Conservation (phyloP, 1,140 invertebrate species). For the Kradibia gibbosae region DNA sequence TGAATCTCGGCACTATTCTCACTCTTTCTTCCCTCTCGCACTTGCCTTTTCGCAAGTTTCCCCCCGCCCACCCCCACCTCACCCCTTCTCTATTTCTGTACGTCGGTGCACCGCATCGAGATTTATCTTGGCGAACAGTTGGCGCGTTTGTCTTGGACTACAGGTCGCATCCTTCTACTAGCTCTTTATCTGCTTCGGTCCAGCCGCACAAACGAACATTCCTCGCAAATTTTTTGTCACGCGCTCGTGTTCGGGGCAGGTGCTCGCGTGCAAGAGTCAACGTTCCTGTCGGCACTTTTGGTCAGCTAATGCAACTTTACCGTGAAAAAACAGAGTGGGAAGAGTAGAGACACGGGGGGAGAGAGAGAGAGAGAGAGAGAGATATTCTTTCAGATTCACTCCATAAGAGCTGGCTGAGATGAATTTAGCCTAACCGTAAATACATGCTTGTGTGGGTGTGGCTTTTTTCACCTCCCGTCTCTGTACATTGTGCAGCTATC, state of each 20-base stretch:
- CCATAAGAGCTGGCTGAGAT: constrained; percentile 1
- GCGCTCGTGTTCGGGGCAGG: constrained; percentile 11
- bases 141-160: constrained; percentile 48
- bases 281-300: not conserved
- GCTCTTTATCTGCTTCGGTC: constrained; percentile 45
- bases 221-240: constrained; percentile 34
- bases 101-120: constrained; percentile 29
- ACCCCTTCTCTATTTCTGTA: too few species aligned
- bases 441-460: constrained; percentile 52
- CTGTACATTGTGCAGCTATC: constrained; percentile 61
- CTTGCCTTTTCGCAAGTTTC: constrained; percentile 12
- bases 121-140: constrained; percentile 49
- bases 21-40: constrained; percentile 6
- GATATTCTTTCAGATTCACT: too few species aligned
- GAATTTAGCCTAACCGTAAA: constrained; percentile 6
- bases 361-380: not conserved
- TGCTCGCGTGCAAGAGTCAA: constrained; percentile 27
- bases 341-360: not conserved
- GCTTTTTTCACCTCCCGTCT: constrained; percentile 52
- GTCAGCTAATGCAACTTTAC: not conserved
- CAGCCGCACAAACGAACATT: constrained; percentile 47
- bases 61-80: not conserved
- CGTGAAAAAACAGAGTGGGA: not conserved
- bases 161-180: constrained; percentile 44
- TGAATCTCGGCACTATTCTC: constrained; percentile 40